Percentiles rank a stretch among this genome's conserved stretches.
Evolutionary conservation across 2,113 vertebrate genomes (phyloP).

Genomic region (Myotis yumanensis): DNA sequence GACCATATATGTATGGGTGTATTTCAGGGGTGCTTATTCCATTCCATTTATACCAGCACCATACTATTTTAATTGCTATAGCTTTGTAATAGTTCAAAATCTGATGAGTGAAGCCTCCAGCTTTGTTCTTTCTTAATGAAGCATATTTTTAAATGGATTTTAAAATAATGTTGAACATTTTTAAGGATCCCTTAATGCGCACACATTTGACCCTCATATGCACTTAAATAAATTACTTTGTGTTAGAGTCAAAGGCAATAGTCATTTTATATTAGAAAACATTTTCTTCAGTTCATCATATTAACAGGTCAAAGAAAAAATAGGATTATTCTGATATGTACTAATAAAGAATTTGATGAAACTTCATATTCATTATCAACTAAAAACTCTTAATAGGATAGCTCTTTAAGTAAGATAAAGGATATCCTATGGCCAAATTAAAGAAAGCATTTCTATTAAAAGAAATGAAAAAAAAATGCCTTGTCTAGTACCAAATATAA

Average conservation of each 20-base stretch:
- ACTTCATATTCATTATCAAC: background rate
- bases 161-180: background rate
- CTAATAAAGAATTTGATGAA: background rate
- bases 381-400: background rate
- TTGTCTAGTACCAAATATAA: background rate
- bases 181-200: background rate
- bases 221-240: constrained; percentile 21
- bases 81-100: background rate
- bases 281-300: background rate
- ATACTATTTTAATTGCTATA: background rate
- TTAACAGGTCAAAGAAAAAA: background rate
- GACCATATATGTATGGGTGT: background rate
- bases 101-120: background rate
- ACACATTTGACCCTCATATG: background rate
- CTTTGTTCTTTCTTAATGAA: background rate
- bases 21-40: background rate
- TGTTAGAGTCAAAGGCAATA: background rate
- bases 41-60: background rate
- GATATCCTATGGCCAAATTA: background rate
- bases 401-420: background rate
- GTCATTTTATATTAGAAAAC: background rate
- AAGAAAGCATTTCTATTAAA: background rate
- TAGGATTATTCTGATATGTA: background rate
- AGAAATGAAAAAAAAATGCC: background rate
- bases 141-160: background rate